Conservation (phyloP, 2,888 invertebrate species). For the Agonum fuliginosum region DNA sequence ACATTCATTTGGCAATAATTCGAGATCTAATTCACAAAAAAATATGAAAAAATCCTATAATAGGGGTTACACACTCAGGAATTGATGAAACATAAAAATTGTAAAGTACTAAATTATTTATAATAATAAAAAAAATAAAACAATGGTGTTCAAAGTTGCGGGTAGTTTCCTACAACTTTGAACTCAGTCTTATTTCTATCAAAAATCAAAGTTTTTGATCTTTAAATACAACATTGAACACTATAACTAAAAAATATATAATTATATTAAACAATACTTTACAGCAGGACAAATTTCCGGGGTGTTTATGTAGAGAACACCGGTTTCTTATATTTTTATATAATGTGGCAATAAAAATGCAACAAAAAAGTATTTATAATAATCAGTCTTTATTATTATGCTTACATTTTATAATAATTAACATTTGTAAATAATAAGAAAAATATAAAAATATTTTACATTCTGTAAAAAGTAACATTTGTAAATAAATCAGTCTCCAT, state of each 20-base stretch:
- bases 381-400: no score
- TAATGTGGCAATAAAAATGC: background rate
- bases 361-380: no score
- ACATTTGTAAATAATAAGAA: background rate
- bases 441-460: background rate
- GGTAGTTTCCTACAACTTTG: background rate
- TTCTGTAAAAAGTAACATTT: background rate
- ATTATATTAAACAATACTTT: background rate
- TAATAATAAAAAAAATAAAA: background rate
- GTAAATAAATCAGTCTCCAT: background rate
- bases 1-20: background rate
- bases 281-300: background rate
- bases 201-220: background rate
- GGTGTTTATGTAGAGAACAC: background rate
- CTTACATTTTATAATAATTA: no score
- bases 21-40: background rate
- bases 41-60: background rate
- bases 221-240: conserved; percentile 1
- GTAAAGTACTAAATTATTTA: background rate
- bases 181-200: background rate
- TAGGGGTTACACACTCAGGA: background rate
- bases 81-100: background rate
- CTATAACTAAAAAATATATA: background rate
- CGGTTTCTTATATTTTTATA: background rate
- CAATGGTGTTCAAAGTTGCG: background rate